phyloP scores from a whole-genome alignment of 2,113 vertebrate species.

The Bufo gargarizans region DNA sequence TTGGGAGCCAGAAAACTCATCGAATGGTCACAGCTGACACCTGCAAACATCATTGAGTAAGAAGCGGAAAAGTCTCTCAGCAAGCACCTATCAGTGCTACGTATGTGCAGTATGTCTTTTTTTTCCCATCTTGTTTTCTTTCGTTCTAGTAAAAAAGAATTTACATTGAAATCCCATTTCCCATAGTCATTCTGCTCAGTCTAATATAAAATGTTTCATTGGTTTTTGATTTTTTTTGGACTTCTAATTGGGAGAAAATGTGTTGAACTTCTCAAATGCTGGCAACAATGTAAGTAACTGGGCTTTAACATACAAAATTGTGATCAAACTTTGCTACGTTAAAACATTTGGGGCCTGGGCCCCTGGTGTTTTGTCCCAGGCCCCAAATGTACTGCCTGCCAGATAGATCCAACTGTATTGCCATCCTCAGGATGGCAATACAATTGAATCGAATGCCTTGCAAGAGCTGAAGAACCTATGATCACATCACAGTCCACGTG shows the following conservation, averaged over 20 bases:
- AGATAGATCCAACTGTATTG: no score
- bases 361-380: no score
- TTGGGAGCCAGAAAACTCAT: slow-evolving; percentile 37
- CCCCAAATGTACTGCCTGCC: no score
- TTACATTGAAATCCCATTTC: slow-evolving; percentile 40
- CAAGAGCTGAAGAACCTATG: no score
- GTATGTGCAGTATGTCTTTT: slow-evolving; percentile 44
- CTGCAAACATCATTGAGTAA: slow-evolving; percentile 55
- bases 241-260: background rate
- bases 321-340: no score
- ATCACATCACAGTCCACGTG: no score
- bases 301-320: no score
- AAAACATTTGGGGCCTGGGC: no score
- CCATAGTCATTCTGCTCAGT: slow-evolving; percentile 30
- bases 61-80: slow-evolving; percentile 32
- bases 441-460: no score
- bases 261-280: background rate
- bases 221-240: slow-evolving; percentile 30
- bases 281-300: background rate
- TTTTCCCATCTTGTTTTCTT: slow-evolving; percentile 31
- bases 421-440: no score
- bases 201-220: slow-evolving; percentile 44
- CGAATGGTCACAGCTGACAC: slow-evolving; percentile 55
- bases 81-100: slow-evolving; percentile 23
- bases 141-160: slow-evolving; percentile 21